Conservation (phyloP, 2,888 invertebrate species). For the Ptycholaimellus sp. region DNA sequence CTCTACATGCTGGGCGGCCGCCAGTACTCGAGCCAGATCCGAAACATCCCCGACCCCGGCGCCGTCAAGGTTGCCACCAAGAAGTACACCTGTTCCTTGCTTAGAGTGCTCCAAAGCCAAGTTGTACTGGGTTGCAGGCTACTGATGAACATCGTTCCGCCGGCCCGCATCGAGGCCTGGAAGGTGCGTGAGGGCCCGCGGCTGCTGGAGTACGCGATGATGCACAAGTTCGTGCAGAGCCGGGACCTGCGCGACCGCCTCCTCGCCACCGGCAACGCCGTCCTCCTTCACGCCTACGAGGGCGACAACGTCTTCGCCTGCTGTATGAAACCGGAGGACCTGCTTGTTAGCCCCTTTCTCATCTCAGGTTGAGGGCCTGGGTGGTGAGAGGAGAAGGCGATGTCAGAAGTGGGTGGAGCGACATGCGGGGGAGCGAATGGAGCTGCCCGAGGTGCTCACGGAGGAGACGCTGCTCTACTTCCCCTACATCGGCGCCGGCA, state of each 20-base stretch:
- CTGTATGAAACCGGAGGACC: background rate
- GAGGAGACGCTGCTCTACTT: conserved; percentile 8
- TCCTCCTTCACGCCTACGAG: conserved; percentile 11
- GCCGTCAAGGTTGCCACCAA: background rate
- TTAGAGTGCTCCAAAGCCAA: no score
- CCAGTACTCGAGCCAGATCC: conserved; percentile 4
- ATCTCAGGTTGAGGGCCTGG: conserved; percentile 2
- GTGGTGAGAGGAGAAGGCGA: conserved; percentile 4
- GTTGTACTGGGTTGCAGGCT: no score
- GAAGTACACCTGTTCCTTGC: no score
- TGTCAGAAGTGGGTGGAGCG: conserved; percentile 9
- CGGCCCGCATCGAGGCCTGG: conserved; percentile 11
- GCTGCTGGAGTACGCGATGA: conserved; percentile 12
- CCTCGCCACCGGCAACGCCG: conserved; percentile 9
- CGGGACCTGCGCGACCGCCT: conserved; percentile 10
- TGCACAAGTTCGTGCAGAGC: conserved; percentile 12
- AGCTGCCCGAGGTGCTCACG: conserved; percentile 8
- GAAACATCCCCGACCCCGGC: conserved; percentile 3
- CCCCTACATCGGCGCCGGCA: conserved; percentile 11
- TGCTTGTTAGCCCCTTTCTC: background rate
- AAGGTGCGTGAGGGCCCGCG: conserved; percentile 10
- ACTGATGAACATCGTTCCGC: background rate
- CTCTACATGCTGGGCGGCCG: conserved; percentile 11
- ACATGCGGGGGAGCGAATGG: conserved; percentile 6
- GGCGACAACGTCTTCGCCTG: conserved; percentile 8